Conservation (phyloP, 2,113 vertebrate species). For the Ciconia maguari region DNA sequence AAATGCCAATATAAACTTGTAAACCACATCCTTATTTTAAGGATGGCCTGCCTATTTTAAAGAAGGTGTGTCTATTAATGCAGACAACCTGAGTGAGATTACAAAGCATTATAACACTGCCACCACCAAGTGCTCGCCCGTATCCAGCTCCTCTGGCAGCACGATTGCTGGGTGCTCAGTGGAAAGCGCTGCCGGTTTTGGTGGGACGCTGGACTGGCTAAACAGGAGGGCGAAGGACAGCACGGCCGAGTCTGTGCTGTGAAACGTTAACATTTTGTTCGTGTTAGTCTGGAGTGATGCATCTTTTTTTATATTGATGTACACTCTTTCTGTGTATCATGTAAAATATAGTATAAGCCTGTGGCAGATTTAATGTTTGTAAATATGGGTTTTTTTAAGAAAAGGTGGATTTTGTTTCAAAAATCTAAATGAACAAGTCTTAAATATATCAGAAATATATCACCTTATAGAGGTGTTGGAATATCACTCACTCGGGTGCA, state of each 20-base stretch:
- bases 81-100: not conserved
- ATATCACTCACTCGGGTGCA: slow-evolving; percentile 51
- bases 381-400: slow-evolving; percentile 73
- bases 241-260: not conserved
- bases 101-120: not conserved
- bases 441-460: slow-evolving; percentile 72
- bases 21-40: slow-evolving; percentile 30
- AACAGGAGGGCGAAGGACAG: not conserved
- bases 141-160: not conserved
- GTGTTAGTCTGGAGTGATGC: slow-evolving; percentile 5
- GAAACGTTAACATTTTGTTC: not conserved
- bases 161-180: not conserved
- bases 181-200: not conserved
- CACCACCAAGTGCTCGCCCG: not conserved
- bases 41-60: slow-evolving; percentile 14
- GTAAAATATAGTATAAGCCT: slow-evolving; percentile 78
- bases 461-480: slow-evolving; percentile 68
- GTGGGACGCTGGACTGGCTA: not conserved
- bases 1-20: not conserved
- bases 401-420: slow-evolving; percentile 98
- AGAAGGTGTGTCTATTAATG: not conserved
- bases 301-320: slow-evolving; percentile 35
- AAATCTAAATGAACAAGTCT: slow-evolving; percentile 85
- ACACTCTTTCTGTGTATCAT: slow-evolving; percentile 57
- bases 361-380: slow-evolving; percentile 81